Conservation (phyloP, 2,888 invertebrate species). For the Lacanobia wlatinum region DNA sequence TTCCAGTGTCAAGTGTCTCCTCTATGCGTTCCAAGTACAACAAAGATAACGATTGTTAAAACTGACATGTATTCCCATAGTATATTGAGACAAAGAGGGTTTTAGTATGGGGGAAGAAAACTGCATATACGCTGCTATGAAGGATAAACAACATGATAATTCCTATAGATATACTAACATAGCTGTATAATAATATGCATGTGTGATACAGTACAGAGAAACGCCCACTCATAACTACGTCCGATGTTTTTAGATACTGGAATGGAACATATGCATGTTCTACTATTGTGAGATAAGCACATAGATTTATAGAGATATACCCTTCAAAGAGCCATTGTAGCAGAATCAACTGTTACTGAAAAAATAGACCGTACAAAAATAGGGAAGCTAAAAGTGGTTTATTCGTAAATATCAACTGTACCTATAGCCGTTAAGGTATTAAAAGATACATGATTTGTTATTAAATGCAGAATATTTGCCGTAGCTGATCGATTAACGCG, state of each 20-base stretch:
- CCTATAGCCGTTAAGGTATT: background rate
- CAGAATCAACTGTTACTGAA: conserved; percentile 28
- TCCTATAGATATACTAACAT: conserved; percentile 4
- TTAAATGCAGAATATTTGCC: background rate
- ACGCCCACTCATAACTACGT: conserved; percentile 38
- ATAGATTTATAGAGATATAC: conserved; percentile 28
- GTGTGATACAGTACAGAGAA: conserved; percentile 30
- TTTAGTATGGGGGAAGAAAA: conserved; percentile 23
- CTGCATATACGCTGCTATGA: background rate
- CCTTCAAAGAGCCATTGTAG: conserved; percentile 34
- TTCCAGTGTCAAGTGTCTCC: conserved; percentile 24
- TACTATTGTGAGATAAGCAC: conserved; percentile 33
- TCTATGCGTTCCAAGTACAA: conserved; percentile 17
- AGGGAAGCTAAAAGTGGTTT: conserved; percentile 34
- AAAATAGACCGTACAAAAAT: conserved; percentile 43
- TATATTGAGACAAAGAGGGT: background rate
- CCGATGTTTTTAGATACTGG: conserved; percentile 45
- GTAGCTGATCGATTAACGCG: conserved; percentile 3
- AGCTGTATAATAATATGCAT: conserved; percentile 14
- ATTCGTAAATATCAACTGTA: conserved; percentile 20
- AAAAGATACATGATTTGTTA: conserved; percentile 5
- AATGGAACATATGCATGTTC: conserved; percentile 36
- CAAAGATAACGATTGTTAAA: conserved; percentile 37
- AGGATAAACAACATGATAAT: conserved; percentile 36
- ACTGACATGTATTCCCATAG: conserved; percentile 26